Evolutionary conservation across 2,113 vertebrate genomes (phyloP), one percentile per base, ranked within the genome.

Genomic region (Vicugna pacos): DNA sequence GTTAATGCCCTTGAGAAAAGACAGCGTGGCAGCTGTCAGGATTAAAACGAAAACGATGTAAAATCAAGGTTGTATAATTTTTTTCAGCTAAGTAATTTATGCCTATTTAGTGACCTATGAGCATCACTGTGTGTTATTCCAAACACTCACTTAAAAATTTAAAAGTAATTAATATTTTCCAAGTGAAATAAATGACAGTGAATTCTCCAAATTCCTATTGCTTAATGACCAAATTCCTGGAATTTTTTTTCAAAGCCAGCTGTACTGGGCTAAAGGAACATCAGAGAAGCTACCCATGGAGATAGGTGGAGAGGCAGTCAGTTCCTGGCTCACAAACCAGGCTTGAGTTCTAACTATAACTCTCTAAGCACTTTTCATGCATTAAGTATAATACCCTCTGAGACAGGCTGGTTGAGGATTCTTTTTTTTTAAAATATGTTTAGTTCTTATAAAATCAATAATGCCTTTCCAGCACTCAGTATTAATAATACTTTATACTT

Each of bases 361-460:
- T 79, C 79, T 80, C 69, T 6, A 77, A 81, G 77, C 35, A 56
- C 54, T 94, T 91, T 79, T 38, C 52, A 62, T 56, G 28, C 38
- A 73, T 62, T 26, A 76, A 81, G 11, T 26, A 48, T 38, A 85
- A 93, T 67, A 24, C 54, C 54, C 56, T 79, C 62, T 85, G 62
- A 83, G 64, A 67, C 8, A 35, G n/a, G 38, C 17, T 77, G 7
- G 13, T 17, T 91, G 80, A 70, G 72, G 35, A 58, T 16, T 77
- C 60, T 83, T 89, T 86, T 90, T 93, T 75, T 58, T 80, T 89
- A 69, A 91, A 64, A 56, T 85, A 72, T 83, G 46, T 80, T 75
- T 82, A 67, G 20, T 48, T 95, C 75, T 79, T 64, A 42, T 82
- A 83, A 92, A 94, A 91, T 88, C 84, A 89, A 5, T 52, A 70